Evolutionary conservation across 2,888 invertebrate genomes (phyloP), one percentile per base, ranked within the genome.

Genomic region (Eilema griseolum): DNA sequence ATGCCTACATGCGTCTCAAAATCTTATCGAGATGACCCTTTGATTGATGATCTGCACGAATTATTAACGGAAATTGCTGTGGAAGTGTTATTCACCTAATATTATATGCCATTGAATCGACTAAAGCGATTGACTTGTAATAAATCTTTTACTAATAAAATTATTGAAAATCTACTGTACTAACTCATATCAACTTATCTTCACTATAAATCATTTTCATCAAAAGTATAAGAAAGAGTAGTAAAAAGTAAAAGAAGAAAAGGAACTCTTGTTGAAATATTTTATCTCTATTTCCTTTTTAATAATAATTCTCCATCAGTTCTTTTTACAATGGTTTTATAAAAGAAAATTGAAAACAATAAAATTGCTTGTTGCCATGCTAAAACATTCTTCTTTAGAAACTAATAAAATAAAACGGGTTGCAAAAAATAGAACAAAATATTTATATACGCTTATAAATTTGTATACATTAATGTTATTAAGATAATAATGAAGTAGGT

Each of bases 351-450:
- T 8, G 8, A n/a, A 23, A 56, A 56, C 52, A 56, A 56, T 56
- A 56, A 2, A 37, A 37, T 12, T 37, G 4, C n/a, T n/a, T n/a
- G 52, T 10, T 56, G 2, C 2, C 7, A 23, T 56, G 0, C n/a
- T 56, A 33, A 7, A 7, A 8, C 31, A 33, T 33, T n/a, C 12
- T 56, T 56, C 8, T 14, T 1, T 37, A 37, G 37, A 41, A 14
- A 16, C 14, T 33, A 41, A 3, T 46, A 46, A 46, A 37, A 46
- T 7, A 16, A 20, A 46, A 46, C 20, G 20, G 16, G 5, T 46
- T 5, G 46, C 20, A 52, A 64, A 69, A 59, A 33, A 31, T 12
- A 31, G 23, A 71, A 65, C 33, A 61, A 67, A 41, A 41, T 8
- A 16, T 16, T 41, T 41, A 16, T 41, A 41, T 41, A 41, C 14